Conservation (phyloP, 2,888 invertebrate species). For the Exephanes ischioxanthus region DNA sequence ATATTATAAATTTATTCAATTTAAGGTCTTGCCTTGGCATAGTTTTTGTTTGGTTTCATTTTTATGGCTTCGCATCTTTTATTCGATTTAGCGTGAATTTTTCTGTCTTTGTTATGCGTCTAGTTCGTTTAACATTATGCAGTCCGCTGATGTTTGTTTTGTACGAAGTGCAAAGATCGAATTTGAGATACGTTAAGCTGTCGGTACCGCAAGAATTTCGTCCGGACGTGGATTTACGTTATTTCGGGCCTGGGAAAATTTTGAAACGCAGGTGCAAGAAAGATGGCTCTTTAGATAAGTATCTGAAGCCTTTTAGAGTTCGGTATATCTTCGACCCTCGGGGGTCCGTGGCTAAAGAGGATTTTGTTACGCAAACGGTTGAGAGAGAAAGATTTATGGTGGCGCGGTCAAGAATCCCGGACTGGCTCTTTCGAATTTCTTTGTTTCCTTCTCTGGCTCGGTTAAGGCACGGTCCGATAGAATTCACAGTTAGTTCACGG, state of each 20-base stretch:
- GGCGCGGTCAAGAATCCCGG: slow-evolving; percentile 47
- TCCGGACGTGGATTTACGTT: slow-evolving; percentile 48
- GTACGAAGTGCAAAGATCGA: slow-evolving; percentile 7
- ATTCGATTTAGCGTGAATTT: background rate
- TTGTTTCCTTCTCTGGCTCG: slow-evolving; percentile 36
- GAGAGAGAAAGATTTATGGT: slow-evolving; percentile 57
- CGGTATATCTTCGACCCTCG: slow-evolving; percentile 43
- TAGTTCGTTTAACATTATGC: slow-evolving; percentile 17
- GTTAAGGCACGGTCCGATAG: slow-evolving; percentile 28
- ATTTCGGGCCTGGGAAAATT: slow-evolving; percentile 26
- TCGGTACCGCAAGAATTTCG: slow-evolving; percentile 14
- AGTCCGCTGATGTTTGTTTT: slow-evolving; percentile 13
- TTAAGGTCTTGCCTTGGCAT: background rate
- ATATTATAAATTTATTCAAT: background rate
- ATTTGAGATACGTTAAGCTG: slow-evolving; percentile 9
- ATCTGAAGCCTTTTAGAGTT: slow-evolving; percentile 54
- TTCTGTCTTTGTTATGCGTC: slow-evolving; percentile 6
- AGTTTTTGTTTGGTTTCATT: background rate
- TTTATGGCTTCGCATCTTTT: background rate
- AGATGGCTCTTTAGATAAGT: slow-evolving; percentile 45
- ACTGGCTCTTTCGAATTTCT: slow-evolving; percentile 48
- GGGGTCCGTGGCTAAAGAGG: slow-evolving; percentile 56
- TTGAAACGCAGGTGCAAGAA: slow-evolving; percentile 52
- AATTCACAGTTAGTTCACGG: slow-evolving; percentile 23
- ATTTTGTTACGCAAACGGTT: slow-evolving; percentile 56